phyloP scores from a whole-genome alignment of 1,140 invertebrate genomes.

The Oedothorax gibbosus region DNA sequence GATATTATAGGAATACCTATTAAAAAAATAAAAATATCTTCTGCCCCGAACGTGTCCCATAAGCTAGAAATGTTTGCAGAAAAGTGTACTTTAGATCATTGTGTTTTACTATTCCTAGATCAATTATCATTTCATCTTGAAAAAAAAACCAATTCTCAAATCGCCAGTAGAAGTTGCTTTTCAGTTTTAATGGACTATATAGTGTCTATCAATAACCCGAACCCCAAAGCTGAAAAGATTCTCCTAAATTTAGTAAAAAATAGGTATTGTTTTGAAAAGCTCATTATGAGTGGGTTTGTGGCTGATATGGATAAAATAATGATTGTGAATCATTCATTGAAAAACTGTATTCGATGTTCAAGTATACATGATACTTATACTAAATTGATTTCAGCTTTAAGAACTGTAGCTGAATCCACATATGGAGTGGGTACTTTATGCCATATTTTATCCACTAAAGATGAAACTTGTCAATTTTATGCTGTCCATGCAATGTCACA shows the following conservation, averaged over 20 bases:
- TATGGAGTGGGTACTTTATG: constrained; percentile 43
- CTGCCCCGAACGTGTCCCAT: too few relatives aligned
- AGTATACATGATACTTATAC: neutral
- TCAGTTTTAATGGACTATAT: constrained; percentile 42
- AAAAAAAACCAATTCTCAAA: constrained; percentile 2
- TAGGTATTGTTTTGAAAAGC: constrained; percentile 21
- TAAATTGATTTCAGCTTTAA: constrained; percentile 4
- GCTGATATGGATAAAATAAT: constrained; percentile 1
- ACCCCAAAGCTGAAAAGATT: constrained; percentile 29
- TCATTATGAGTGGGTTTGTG: constrained; percentile 29
- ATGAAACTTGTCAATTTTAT: constrained; percentile 11
- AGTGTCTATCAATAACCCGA: neutral
- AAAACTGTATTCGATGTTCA: constrained; percentile 19
- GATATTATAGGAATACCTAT: neutral
- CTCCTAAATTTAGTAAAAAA: constrained; percentile 25
- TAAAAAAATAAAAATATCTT: neutral
- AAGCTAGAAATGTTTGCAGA: neutral
- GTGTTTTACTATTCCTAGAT: constrained; percentile 5
- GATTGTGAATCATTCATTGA: constrained; percentile 3
- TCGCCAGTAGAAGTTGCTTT: constrained; percentile 22
- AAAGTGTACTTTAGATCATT: neutral
- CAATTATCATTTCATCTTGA: constrained; percentile 26
- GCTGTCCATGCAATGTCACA: constrained; percentile 24
- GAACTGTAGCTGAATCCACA: constrained; percentile 15
- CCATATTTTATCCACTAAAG: constrained; percentile 16